phyloP scores from a whole-genome alignment of 2,888 invertebrate species.

The Drosophila parthenogenetica region DNA sequence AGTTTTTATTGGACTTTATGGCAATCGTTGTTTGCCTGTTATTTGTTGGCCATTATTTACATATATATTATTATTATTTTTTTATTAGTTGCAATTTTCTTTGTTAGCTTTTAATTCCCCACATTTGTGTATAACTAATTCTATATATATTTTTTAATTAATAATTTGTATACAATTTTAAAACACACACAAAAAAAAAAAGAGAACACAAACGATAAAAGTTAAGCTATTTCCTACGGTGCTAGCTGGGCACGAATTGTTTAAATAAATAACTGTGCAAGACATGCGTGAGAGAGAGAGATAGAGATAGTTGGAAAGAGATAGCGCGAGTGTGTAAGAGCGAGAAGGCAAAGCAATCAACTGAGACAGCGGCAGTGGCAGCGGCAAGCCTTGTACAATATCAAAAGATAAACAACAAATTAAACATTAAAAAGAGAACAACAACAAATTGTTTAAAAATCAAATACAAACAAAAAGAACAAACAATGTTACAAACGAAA shows the following conservation, averaged over 20 bases:
- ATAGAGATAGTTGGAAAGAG: slow-evolving; percentile 35
- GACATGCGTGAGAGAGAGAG: slow-evolving; percentile 45
- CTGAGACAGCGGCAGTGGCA: background rate
- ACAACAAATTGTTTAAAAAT: slow-evolving; percentile 11
- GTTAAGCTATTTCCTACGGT: slow-evolving; percentile 39
- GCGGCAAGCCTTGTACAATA: slow-evolving; percentile 16
- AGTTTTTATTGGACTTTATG: slow-evolving; percentile 53
- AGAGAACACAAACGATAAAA: slow-evolving; percentile 8
- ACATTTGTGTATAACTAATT: slow-evolving; percentile 15
- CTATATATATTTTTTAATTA: slow-evolving; percentile 13
- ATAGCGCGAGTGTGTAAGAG: slow-evolving; percentile 27
- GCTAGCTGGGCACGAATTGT: slow-evolving; percentile 51
- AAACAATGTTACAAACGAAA: slow-evolving; percentile 8
- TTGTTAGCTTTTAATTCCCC: slow-evolving; percentile 49
- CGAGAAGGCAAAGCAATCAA: slow-evolving; percentile 7
- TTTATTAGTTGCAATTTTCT: slow-evolving; percentile 51
- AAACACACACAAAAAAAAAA: slow-evolving; percentile 18
- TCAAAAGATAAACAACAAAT: slow-evolving; percentile 3
- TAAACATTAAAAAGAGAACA: slow-evolving; percentile 20
- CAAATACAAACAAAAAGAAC: slow-evolving; percentile 1
- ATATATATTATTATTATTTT: slow-evolving; percentile 19
- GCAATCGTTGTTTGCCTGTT: slow-evolving; percentile 33
- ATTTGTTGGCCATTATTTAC: slow-evolving; percentile 63
- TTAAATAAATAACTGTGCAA: slow-evolving; percentile 18
- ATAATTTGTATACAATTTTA: slow-evolving; percentile 30